Evolutionary conservation across 2,797 vertebrate genomes (phyloP), one percentile per base, ranked within the genome.

Genomic region (Australoheros facetus): DNA sequence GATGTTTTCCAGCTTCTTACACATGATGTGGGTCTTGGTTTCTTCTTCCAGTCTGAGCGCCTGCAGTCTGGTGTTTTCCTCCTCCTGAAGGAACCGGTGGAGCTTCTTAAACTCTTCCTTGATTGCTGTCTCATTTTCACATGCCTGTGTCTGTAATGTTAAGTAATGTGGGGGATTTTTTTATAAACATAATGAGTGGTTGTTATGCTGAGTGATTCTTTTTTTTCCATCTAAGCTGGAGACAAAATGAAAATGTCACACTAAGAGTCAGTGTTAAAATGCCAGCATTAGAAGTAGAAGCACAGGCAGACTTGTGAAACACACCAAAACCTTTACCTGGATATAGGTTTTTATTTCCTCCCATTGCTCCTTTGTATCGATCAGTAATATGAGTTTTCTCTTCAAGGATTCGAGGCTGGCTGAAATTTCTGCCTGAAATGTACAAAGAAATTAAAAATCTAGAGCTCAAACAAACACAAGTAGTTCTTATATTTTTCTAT

Each of bases 91-190:
- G 53, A 95, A 91, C 62, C 2, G 42, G 42, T 91, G 91, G 5
- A 95, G 73, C 62, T 83, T 93, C 78, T 90, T 70, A 85, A 94
- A 95, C 73, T 93, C 94, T 59, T 89, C 85, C 42, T 87, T 93
- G 2, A 95, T 93, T 1, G 45, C 54, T 8, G 28, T 59, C 80
- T 94, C 88, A 13, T 34, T 85, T 30, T 94, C 17, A 45, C 8
- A 0, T 1, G 81, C 84, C 72, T 95, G 94, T 4, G 19, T 90
- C 95, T 95, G 85, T n/a, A 75, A 82, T 45, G 58, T 74, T 17
- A 7, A 55, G 28, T 7, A 23, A 71, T 30, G 5, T 19, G 26
- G 12, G 0, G 0, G 0, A 17, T 28, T 9, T 87, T 58, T 75
- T 77, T 2, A 62, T 12, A 66, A 60, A 71, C 11, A 42, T 9